phyloP scores from a whole-genome alignment of 1,140 invertebrate species.

The Tenebrio molitor region DNA sequence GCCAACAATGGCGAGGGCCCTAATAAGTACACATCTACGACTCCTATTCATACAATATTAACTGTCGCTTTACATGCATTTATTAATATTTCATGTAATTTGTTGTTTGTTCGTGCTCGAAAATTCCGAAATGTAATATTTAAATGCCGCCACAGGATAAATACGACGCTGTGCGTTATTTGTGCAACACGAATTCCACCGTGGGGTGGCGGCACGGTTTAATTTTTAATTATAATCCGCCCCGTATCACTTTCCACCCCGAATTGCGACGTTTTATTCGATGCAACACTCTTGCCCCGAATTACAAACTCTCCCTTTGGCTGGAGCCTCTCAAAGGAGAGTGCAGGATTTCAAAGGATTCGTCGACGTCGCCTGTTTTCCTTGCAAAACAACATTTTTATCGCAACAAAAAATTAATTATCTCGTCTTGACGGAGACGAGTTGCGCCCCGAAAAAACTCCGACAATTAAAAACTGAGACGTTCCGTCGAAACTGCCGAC shows the following conservation, averaged over 20 bases:
- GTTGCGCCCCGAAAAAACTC: background rate
- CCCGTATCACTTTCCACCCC: no score
- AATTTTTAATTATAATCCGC: no score
- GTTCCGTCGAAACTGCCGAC: background rate
- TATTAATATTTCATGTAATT: constrained; percentile 34
- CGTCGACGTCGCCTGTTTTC: background rate
- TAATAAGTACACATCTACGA: constrained; percentile 43
- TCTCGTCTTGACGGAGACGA: constrained; percentile 14
- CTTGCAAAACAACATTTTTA: background rate
- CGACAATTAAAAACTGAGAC: constrained; percentile 23
- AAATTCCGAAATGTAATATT: constrained; percentile 6
- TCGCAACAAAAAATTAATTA: constrained; percentile 35
- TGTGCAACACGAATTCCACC: no score
- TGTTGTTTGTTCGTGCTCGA: constrained; percentile 23
- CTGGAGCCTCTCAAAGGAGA: background rate
- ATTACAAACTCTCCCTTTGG: no score
- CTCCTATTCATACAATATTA: constrained; percentile 37
- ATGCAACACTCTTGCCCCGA: no score
- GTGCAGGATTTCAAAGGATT: constrained; percentile 19
- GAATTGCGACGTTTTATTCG: no score
- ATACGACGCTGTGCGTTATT: no score
- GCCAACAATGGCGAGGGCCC: constrained; percentile 21
- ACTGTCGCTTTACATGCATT: constrained; percentile 33
- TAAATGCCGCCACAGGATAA: no score
- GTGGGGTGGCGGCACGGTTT: no score